These are phyloP conservation scores for Macrosiphum euphorbiae DNA, from an alignment of 2,888 invertebrate species.

Conservation along the genomic window DNA sequence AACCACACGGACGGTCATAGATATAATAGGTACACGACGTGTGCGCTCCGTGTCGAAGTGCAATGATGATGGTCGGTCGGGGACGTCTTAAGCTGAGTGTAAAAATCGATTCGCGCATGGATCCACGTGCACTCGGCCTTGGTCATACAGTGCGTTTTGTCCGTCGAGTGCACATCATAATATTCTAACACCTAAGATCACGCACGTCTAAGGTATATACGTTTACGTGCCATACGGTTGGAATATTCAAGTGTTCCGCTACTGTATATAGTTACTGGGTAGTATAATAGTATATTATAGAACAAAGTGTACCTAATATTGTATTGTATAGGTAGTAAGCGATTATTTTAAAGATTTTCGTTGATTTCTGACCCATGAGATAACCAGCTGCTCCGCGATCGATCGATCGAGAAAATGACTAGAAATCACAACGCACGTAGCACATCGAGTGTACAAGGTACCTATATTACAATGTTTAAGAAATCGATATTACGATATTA, in stretches of 20 bases:
- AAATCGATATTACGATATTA: no score
- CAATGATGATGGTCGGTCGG: not conserved
- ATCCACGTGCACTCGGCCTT: not conserved
- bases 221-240: not conserved
- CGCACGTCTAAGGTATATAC: no score
- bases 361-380: not conserved
- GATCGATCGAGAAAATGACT: not conserved
- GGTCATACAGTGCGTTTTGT: not conserved
- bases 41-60: not conserved
- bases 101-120: conserved; percentile 34
- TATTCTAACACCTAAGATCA: no score
- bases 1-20: not conserved
- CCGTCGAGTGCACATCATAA: not conserved
- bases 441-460: not conserved
- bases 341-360: not conserved
- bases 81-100: not conserved
- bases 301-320: not conserved
- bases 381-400: not conserved
- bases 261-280: not conserved
- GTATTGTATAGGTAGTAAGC: not conserved
- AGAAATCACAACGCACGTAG: not conserved
- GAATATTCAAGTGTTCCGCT: not conserved
- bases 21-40: not conserved
- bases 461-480: not conserved
- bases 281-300: not conserved